Conservation (phyloP, 2,797 vertebrate genomes). For the Schizothorax lantsangensis region DNA sequence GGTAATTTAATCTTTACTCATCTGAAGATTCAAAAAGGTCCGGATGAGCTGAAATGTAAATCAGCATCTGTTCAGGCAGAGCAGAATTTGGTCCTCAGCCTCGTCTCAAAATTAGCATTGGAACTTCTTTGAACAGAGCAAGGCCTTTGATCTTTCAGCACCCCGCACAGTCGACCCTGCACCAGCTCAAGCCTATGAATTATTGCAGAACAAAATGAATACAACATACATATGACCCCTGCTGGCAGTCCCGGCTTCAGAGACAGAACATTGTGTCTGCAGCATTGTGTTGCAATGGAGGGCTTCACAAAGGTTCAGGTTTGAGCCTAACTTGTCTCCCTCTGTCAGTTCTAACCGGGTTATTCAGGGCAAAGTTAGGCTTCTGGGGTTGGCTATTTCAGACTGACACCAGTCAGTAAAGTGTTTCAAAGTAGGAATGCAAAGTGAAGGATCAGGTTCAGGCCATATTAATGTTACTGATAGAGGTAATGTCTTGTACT, state of each 20-base stretch:
- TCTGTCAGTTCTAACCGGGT: neutral
- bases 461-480: neutral
- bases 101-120: constrained; percentile 30
- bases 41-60: constrained; percentile 1
- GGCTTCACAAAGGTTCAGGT: neutral
- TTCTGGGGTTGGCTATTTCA: constrained; percentile 7
- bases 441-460: neutral
- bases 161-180: constrained; percentile 23
- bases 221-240: constrained; percentile 26
- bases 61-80: constrained; percentile 11
- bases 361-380: constrained; percentile 6
- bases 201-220: constrained; percentile 47
- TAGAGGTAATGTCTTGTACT: neutral
- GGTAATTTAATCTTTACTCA: neutral
- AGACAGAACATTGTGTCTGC: constrained; percentile 4
- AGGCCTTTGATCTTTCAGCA: constrained; percentile 57
- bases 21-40: neutral
- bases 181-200: constrained; percentile 52
- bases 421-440: neutral
- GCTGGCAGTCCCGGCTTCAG: constrained; percentile 24
- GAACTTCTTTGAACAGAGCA: constrained; percentile 44
- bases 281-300: neutral
- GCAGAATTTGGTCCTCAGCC: constrained; percentile 10
- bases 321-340: neutral
- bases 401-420: neutral